Base-by-base conservation (phyloP, 1,140 invertebrate species). In the Phymastichus coffea region DNA sequence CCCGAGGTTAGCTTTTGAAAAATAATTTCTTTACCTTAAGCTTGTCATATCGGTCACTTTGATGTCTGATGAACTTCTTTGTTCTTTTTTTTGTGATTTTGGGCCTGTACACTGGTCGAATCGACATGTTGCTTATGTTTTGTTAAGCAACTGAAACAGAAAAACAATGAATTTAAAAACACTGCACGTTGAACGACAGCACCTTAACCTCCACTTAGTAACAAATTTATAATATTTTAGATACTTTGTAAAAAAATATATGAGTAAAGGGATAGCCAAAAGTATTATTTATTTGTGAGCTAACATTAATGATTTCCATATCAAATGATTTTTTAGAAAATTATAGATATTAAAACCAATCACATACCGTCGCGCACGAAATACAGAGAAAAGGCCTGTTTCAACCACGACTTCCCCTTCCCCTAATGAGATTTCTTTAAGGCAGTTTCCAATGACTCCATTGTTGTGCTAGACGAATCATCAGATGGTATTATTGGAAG, bases 11-110 rank as follows among this genome's bases (percentile, higher is more conserved):
- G n/a, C n/a, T n/a, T n/a, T n/a, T n/a, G n/a, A n/a, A n/a, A n/a
- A n/a, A n/a, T n/a, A n/a, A n/a, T n/a, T n/a, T n/a, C n/a, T n/a
- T 78, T 81, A 95, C 93, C 86, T 89, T 95, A 55, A 99, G 82
- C 83, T 97, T 97, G 63, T 87, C 88, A 91, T 98, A 99, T 73
- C 95, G 86, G 81, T 99, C 95, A 75, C 91, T 94, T 80, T 99
- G 95, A 81, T 98, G 95, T 63, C 96, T 87, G 70, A 93, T 95
- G 80, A 98, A 98, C 78, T 92, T 92, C 84, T 97, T 98, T 43
- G 91, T 94, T 77, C 95, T 86, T 82, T 99, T 99, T 82, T 98
- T 97, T 48, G 97, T 86, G 73, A 97, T 93, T 69, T 85, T 91
- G 2, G 90, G 91, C 73, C 92, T 90, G 67, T 91, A 90, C 22